Percentiles rank a stretch among this genome's conserved stretches.
Conservation (phyloP, 2,113 vertebrate species). For the Meles meles region DNA sequence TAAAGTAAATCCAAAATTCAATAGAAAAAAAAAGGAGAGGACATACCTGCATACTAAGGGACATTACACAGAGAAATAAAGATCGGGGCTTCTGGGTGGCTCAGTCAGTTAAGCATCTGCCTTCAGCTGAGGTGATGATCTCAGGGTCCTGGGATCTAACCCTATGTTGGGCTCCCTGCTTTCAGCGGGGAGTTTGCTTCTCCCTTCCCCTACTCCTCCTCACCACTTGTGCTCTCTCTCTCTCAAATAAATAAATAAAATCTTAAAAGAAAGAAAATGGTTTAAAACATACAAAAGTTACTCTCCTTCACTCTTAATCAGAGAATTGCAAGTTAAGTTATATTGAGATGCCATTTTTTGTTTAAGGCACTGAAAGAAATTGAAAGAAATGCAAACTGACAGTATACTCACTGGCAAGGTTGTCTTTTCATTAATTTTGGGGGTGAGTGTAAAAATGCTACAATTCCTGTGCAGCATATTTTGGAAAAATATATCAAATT, state of each 20-base stretch:
- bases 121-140: too few relatives aligned
- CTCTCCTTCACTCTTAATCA: neutral
- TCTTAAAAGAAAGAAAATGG: neutral
- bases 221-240: too few relatives aligned
- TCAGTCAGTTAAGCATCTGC: too few relatives aligned
- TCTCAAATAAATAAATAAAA: too few relatives aligned
- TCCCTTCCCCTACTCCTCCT: too few relatives aligned
- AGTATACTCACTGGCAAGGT: neutral
- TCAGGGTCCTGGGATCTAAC: too few relatives aligned
- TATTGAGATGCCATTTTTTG: neutral
- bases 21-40: neutral
- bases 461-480: neutral
- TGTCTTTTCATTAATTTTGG: neutral
- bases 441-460: neutral
- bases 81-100: too few relatives aligned
- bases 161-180: too few relatives aligned
- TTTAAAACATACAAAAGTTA: neutral
- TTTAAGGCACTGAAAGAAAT: neutral
- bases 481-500: neutral
- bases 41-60: neutral
- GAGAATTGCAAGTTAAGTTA: neutral
- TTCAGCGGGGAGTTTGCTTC: too few relatives aligned
- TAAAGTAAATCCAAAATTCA: neutral
- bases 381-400: neutral
- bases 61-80: neutral